Evolutionary conservation across 2,113 vertebrate species (phyloP).

Genomic region (Aplodontia rufa): DNA sequence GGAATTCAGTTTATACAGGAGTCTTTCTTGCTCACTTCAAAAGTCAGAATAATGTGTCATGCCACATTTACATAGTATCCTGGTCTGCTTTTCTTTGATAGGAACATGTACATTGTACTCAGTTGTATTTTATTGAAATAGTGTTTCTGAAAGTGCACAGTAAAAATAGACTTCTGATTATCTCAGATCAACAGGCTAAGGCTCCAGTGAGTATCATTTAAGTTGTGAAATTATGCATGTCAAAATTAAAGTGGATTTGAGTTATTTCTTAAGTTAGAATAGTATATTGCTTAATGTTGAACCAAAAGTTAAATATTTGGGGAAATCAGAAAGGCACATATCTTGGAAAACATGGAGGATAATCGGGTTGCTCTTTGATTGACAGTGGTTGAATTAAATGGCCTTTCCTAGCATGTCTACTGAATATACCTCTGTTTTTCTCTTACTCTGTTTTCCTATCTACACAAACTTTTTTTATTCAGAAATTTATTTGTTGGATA

Average conservation of each 20-base stretch:
- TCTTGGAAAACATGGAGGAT: neutral
- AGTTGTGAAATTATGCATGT: neutral
- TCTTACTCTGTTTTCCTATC: neutral
- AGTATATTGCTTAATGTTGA: neutral
- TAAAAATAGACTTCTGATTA: neutral
- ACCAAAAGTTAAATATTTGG: neutral
- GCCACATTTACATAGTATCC: neutral
- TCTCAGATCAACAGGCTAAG: neutral
- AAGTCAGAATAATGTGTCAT: neutral
- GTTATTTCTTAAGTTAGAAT: neutral
- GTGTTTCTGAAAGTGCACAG: neutral
- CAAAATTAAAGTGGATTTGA: neutral
- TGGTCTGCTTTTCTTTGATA: neutral
- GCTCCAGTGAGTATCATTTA: neutral
- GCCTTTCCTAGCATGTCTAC: neutral
- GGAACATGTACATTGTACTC: neutral
- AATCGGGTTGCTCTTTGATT: neutral
- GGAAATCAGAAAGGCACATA: neutral
- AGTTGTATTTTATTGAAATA: neutral
- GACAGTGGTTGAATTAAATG: neutral
- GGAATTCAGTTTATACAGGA: neutral
- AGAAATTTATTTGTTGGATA: no score
- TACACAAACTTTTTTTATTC: neutral
- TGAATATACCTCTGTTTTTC: neutral
- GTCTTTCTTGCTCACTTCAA: neutral